phyloP scores from a whole-genome alignment of 2,113 vertebrate species.

The Spilogale gracilis region DNA sequence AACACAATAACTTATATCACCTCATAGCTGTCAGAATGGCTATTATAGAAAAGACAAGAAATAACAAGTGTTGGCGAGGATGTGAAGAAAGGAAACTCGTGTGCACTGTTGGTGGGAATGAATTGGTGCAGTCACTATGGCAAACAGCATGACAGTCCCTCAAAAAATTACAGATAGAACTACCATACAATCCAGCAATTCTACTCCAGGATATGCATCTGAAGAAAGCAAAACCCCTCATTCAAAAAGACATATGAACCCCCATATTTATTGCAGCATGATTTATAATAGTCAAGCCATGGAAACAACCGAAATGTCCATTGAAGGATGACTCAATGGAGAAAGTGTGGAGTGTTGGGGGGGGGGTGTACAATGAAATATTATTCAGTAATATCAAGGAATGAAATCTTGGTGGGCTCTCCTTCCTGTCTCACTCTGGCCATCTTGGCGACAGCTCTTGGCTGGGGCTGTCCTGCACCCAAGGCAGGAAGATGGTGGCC shows the following conservation, averaged over 20 bases:
- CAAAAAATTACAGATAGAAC: neutral
- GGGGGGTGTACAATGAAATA: neutral
- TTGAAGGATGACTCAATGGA: neutral
- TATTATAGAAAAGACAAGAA: neutral
- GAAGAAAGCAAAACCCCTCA: neutral
- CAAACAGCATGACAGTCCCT: neutral
- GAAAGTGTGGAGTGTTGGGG: neutral
- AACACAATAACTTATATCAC: slow-evolving; percentile 1
- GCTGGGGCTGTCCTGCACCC: neutral
- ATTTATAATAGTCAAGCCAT: neutral
- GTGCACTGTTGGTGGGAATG: neutral
- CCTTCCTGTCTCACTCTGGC: neutral
- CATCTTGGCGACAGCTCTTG: neutral
- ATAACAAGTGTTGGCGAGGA: neutral
- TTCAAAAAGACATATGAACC: neutral
- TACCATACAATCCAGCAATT: neutral
- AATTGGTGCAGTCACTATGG: neutral
- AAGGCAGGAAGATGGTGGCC: neutral
- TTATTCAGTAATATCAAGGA: neutral
- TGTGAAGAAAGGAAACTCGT: neutral
- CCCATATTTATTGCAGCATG: neutral
- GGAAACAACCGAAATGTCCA: neutral
- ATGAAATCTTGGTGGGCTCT: neutral
- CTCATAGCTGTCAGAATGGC: neutral
- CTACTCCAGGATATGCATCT: neutral